Percentiles rank a stretch among this genome's conserved stretches.
phyloP scores from a whole-genome alignment of 1,140 invertebrate genomes.

The Brachionus manjavacas region DNA sequence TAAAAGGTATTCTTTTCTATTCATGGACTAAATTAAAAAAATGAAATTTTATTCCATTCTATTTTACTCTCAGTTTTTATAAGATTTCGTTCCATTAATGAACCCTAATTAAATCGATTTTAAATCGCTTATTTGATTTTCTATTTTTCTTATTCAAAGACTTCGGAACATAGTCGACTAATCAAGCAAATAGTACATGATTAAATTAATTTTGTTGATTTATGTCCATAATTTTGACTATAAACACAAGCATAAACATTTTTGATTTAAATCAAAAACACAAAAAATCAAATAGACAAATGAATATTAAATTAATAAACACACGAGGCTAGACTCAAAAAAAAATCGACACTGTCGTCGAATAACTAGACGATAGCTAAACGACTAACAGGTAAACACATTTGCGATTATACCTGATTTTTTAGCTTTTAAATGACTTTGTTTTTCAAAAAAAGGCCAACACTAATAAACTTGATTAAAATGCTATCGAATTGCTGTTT shows the following conservation, averaged over 20 bases:
- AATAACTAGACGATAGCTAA: background rate
- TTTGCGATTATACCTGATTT: background rate
- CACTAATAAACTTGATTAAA: background rate
- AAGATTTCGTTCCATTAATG: background rate
- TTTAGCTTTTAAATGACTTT: background rate
- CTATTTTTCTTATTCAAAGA: background rate
- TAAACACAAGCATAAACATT: slow-evolving; percentile 4
- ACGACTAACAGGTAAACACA: background rate
- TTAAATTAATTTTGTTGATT: slow-evolving; percentile 7
- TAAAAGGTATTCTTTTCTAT: background rate
- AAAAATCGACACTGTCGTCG: background rate
- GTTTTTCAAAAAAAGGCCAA: background rate
- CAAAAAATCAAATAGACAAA: slow-evolving; percentile 1
- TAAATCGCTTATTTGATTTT: slow-evolving; percentile 5
- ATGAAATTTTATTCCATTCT: background rate
- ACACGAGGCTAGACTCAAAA: background rate
- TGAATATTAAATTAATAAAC: slow-evolving; percentile 7
- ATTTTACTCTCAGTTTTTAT: background rate
- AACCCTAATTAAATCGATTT: slow-evolving; percentile 4
- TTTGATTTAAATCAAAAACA: slow-evolving; percentile 6
- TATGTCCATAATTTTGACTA: slow-evolving; percentile 4
- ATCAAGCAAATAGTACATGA: slow-evolving; percentile 3
- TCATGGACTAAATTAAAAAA: background rate
- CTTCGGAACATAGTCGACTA: background rate
- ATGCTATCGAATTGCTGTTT: background rate